Evolutionary conservation across 2,797 vertebrate genomes (phyloP), one percentile per base, ranked within the genome.

Genomic region (Arctocebus calabarensis): DNA sequence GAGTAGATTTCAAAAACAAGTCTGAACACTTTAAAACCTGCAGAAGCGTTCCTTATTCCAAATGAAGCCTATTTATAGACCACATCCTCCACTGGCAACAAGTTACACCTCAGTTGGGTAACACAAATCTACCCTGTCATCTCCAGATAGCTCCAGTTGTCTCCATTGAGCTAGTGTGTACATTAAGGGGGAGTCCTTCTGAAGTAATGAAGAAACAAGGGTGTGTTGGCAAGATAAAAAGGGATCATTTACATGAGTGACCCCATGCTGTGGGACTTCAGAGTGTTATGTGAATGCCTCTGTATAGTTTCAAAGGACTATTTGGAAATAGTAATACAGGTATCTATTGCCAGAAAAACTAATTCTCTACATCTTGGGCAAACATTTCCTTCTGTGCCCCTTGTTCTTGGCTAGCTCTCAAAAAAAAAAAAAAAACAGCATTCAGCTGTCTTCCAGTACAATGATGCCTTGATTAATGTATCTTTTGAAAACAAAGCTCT

Each of bases 1-100:
- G 48, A 96, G 45, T 70, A 75, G 52, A 16, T 79, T 71, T 90
- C 88, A 97, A 91, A 96, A 68, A 20, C 23, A 95, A 94, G 32
- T 45, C 57, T 70, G 8, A 2, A 52, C 23, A 84, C 75, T 97
- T 91, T 61, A 93, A 88, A 90, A 94, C 74, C 68, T 73, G 48
- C 34, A 88, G 23, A 75, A 73, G 75, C 62, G 90, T 25, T 70
- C 64, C 40, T 90, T 87, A 64, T 59, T 87, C 73, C 75, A 93
- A 57, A 55, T 75, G 75, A 93, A 89, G 91, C 77, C 61, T 40
- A 68, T 7, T 74, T 86, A 74, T 5, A 48, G 75, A 86, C 57
- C 52, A 59, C 59, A 55, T 40, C 43, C 29, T 75, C 25, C 88
- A 34, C 17, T 9, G 68, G n/a, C 55, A 78, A 78, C 14, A 88